These are phyloP conservation scores for Phrynosoma platyrhinos DNA, from an alignment of 2,113 vertebrate genomes.

Conservation along the genomic window DNA sequence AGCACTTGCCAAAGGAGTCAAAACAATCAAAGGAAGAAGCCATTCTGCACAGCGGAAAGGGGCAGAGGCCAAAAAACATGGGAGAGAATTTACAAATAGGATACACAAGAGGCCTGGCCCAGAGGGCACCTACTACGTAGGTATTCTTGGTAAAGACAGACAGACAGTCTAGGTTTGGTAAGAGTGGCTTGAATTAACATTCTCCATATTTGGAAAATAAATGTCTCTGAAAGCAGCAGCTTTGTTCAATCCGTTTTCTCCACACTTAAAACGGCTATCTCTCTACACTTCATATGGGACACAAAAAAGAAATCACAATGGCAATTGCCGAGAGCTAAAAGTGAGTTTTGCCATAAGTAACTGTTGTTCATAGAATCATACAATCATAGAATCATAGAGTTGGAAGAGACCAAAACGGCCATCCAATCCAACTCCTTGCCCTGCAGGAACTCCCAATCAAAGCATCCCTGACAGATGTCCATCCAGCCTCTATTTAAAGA, in stretches of 20 bases:
- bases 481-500: no score
- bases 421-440: no score
- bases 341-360: background rate
- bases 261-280: background rate
- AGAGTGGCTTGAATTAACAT: background rate
- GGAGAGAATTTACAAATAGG: background rate
- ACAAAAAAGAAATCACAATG: background rate
- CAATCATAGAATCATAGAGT: no score
- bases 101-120: background rate
- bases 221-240: background rate
- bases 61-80: conserved; percentile 1
- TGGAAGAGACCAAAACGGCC: no score
- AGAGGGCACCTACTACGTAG: background rate
- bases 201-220: background rate
- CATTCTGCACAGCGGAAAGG: conserved; percentile 30
- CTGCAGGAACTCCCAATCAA: no score
- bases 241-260: background rate
- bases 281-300: background rate
- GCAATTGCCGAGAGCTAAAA: background rate
- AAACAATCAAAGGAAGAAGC: conserved; percentile 33
- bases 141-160: background rate
- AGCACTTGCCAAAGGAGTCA: conserved; percentile 37
- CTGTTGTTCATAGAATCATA: no score
- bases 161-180: background rate
- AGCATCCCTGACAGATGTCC: no score